Evolutionary conservation across 2,888 invertebrate genomes (phyloP).

Genomic region (Clanis bilineata): DNA sequence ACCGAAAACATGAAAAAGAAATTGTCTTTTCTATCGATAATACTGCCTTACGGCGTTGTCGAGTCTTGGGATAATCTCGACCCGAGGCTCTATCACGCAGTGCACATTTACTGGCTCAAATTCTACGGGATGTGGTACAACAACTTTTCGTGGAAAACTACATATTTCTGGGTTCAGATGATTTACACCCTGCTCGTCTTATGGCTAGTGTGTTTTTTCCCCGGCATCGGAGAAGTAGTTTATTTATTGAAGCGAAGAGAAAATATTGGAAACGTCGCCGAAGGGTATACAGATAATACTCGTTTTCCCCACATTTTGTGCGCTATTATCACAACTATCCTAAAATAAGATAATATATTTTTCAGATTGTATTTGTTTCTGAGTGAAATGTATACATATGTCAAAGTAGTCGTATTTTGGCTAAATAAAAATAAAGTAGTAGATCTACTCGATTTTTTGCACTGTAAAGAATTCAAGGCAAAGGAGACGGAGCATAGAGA

Average conservation of each 20-base stretch:
- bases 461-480: conserved; percentile 67
- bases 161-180: conserved; percentile 63
- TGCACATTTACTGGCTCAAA: conserved; percentile 77
- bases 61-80: conserved; percentile 70
- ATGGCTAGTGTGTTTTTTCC: conserved; percentile 74
- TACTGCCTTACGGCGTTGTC: conserved; percentile 65
- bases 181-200: conserved; percentile 60
- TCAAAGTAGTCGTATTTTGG: conserved; percentile 74
- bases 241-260: conserved; percentile 85
- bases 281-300: conserved; percentile 59
- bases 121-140: conserved; percentile 79
- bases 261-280: conserved; percentile 83
- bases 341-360: conserved; percentile 24
- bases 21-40: conserved; percentile 43
- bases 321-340: conserved; percentile 28
- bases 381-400: conserved; percentile 78
- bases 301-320: conserved; percentile 31
- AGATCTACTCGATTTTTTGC: conserved; percentile 60
- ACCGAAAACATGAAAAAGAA: conserved; percentile 49
- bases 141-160: conserved; percentile 46
- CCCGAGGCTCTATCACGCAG: conserved; percentile 67
- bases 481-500: conserved; percentile 62
- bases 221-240: conserved; percentile 83
- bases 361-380: conserved; percentile 74
- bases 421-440: conserved; percentile 66